Evolutionary conservation across 2,797 vertebrate species (phyloP), one percentile per base, ranked within the genome.

Genomic region (Cyclopterus lumpus): DNA sequence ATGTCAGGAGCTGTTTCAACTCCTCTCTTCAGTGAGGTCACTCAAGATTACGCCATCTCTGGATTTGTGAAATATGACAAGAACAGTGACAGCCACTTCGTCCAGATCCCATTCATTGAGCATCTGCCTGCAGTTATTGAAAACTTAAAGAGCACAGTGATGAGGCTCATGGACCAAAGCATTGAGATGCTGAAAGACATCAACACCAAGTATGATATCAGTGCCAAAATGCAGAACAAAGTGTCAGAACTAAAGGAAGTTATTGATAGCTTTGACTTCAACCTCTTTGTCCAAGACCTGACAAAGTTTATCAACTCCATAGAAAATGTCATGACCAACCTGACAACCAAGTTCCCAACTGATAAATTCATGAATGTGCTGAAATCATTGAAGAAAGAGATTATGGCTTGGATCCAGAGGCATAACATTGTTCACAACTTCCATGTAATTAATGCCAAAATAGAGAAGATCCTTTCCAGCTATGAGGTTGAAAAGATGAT

Each of bases 61-160:
- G 96, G 95, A 72, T 95, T 93, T 87, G 84, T 98, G 72, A 97
- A 96, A 71, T 99, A 99, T 67, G 96, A 98, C 89, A 99, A 99
- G 93, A 99, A 96, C 82, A 94, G 93, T 65, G 94, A 98, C 42
- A 92, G 95, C 69, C 96, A 97, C 71, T 77, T 95, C 28, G 92
- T 99, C 81, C 93, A 91, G 80, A 90, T 99, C 46, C 97, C 97
- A 11, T 96, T 99, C 86, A 84, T 96, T 75, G 94, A 97, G 87
- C 70, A 90, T 65, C 85, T 99, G 15, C 96, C 97, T 20, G 83
- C 75, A 71, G 90, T 96, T 76, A 93, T 97, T 88, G 95, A 97
- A 74, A 93, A 91, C 54, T 71, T 95, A 48, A 96, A 92, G 88
- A 59, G 15, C 44, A 72, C 84, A n/a, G 18, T 96, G 67, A 83